Conservation (phyloP, 1,140 invertebrate species). For the Hermatobates lingyangjiaoensis region DNA sequence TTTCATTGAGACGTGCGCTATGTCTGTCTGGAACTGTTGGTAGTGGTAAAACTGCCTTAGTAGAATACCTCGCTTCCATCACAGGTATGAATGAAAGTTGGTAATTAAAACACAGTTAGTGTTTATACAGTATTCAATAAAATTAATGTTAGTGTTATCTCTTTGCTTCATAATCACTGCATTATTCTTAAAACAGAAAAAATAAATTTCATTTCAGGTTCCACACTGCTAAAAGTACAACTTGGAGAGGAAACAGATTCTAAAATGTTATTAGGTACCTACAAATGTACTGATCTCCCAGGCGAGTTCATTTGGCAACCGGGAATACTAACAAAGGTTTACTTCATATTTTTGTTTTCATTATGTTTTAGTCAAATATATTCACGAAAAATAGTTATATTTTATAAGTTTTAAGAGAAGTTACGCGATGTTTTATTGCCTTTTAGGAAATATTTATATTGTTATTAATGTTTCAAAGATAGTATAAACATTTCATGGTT, state of each 20-base stretch:
- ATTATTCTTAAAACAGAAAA: neutral
- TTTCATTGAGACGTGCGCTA: conserved; percentile 52
- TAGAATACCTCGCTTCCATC: conserved; percentile 66
- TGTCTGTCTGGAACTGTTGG: conserved; percentile 81
- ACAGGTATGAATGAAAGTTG: conserved; percentile 34
- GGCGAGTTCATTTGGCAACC: conserved; percentile 95
- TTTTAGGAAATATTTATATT: no score
- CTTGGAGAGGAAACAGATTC: conserved; percentile 96
- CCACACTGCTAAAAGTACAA: conserved; percentile 55
- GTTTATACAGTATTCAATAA: neutral
- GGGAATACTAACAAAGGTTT: conserved; percentile 66
- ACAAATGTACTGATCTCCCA: conserved; percentile 87
- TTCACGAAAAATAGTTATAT: no score
- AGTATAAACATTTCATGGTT: no score
- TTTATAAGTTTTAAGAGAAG: no score
- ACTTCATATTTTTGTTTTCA: conserved; percentile 5
- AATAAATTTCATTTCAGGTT: neutral
- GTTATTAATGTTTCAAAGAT: no score
- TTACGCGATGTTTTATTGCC: no score
- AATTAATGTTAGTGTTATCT: neutral
- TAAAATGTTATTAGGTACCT: conserved; percentile 83
- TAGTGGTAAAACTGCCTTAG: conserved; percentile 79
- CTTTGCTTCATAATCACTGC: neutral
- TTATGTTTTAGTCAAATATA: neutral
- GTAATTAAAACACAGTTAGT: neutral